Evolutionary conservation across 92 coral and sea anemone species (phyloP), one percentile per base, ranked within the genome.

Genomic region (Muricea muricata): DNA sequence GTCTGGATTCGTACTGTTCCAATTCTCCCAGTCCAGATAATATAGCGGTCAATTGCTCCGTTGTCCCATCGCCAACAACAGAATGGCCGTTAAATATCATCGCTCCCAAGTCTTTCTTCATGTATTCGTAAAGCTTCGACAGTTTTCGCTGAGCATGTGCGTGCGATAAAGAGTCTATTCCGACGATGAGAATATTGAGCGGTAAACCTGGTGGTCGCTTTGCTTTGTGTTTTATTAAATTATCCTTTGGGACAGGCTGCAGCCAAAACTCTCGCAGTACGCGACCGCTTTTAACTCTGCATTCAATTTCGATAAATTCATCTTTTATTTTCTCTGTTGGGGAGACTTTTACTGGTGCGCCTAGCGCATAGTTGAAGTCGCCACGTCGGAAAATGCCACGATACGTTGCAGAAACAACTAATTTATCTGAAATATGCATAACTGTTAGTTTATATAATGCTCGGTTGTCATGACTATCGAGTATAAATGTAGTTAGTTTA

Each of bases 301-400:
- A 63, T 25, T 63, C 70, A 28, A 70, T 34, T 78, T 57, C 77
- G 65, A 70, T 74, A 48, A 78, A 78, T 40, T 78, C 83, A 20
- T 78, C 71, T 4, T 35, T 56, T 4, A 78, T 78, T 63, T 23
- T 78, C 40, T 78, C 42, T 17, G 70, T 55, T 17, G 70, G 33
- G 30, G 10, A 40, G 24, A 15, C 20, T 56, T 52, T 52, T 17
- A 18, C 18, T 4, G 60, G 7, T 33, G 48, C 0, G 34, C 66
- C 56, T 57, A 78, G 9, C 12, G 25, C 13, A 87, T 82, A 6
- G 69, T 83, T 47, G 69, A 91, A 80, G 50, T 92, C 95, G 28
- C 89, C 89, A 29, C 85, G 73, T 31, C 91, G 26, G 7, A 58
- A 35, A 3, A 78, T 78, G 1, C n/a, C 52, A 4, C 45, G 46